Evolutionary conservation across 2,888 invertebrate species (phyloP), one percentile per base, ranked within the genome.

Genomic region (Mythimna albipuncta): DNA sequence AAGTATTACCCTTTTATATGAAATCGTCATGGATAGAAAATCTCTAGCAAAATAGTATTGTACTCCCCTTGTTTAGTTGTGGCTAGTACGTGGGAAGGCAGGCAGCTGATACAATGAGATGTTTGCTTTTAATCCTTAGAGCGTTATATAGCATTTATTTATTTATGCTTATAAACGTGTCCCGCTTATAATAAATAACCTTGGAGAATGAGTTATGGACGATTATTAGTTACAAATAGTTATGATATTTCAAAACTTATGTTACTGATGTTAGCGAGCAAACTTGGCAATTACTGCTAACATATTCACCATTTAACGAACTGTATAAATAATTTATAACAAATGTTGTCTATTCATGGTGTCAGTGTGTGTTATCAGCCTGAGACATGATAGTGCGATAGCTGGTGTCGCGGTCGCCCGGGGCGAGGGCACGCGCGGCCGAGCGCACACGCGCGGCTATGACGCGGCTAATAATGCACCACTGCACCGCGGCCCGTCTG

Each of bases 361-460:
- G n/a, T 1, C 55, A 10, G 2, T 67, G 64, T 64, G 79, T 81
- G 50, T 58, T 19, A 11, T 41, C 35, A 26, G 54, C 50, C 21
- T 58, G 69, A 82, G 75, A 82, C 75, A 82, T 69, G 72, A 69
- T 57, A 65, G 66, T 47, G 63, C 16, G 81, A 64, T 38, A 66
- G 62, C 13, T 38, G 6, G 19, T 13, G 16, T 55, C 26, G 61
- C 70, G 59, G 41, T 13, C 32, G 55, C n/a, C 26, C 67, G 59
- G 72, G 71, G 9, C 16, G 59, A 6, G 11, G 78, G 3, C 69
- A 58, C 73, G 71, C 81, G 64, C 38, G 35, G 64, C 26, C 65
- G 54, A 64, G 64, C 72, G 79, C 3, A 77, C 75, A 47, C 67
- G 73, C 61, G 68, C 72, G 54, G 26, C 64, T 77, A 69, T 75